A percentile compares a stretch with the other conserved stretches of the same genome.
phyloP scores from a whole-genome alignment of 2,797 vertebrate genomes.

The Pangasius sanitwongsei region DNA sequence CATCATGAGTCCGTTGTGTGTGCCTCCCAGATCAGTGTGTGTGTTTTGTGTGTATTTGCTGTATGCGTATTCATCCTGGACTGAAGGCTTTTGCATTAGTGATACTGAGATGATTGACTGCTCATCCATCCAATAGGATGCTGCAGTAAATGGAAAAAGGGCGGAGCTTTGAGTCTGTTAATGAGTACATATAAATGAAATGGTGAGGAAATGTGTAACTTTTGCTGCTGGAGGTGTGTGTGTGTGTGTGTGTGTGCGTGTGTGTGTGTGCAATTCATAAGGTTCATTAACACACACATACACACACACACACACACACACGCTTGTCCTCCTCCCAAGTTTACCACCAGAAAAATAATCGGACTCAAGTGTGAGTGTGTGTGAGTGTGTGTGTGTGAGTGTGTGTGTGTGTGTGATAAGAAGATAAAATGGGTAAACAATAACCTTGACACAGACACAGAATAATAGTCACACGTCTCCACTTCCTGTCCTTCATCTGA shows the following conservation, averaged over 20 bases:
- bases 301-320: too few relatives aligned
- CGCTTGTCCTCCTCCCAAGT: background rate
- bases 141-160: background rate
- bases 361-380: background rate
- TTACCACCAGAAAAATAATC: background rate
- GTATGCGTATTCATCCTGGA: background rate
- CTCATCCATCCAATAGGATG: background rate
- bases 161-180: background rate
- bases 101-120: background rate
- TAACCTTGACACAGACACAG: conserved; percentile 23
- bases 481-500: conserved; percentile 7
- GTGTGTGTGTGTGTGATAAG: background rate
- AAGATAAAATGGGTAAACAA: conserved; percentile 28
- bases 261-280: background rate
- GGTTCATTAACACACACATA: too few relatives aligned
- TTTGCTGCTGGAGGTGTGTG: background rate
- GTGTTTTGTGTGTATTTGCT: background rate
- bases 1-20: background rate
- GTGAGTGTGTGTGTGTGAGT: background rate
- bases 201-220: background rate
- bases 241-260: background rate
- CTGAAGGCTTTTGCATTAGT: background rate
- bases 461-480: background rate
- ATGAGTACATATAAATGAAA: background rate
- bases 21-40: background rate